Evolutionary conservation across 2,797 vertebrate genomes (phyloP), one percentile per base, ranked within the genome.

Genomic region (Lagocephalus sceleratus): DNA sequence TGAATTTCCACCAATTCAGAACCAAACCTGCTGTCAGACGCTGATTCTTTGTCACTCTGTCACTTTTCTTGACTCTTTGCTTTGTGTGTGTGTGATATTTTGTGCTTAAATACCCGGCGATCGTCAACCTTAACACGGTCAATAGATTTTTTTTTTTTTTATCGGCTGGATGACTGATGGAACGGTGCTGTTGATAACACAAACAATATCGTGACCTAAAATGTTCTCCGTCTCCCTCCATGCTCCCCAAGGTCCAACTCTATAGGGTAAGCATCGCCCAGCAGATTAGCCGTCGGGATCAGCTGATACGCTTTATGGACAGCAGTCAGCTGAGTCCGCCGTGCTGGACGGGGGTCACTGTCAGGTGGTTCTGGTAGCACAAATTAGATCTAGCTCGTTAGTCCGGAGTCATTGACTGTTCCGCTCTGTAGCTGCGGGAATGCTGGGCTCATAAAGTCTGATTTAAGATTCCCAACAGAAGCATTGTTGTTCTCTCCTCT

Each of bases 181-280:
- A 35, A 35, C 14, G 32, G 32, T 12, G 32, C 32, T 35, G 12
- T 14, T 14, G 32, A 35, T 14, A 35, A 35, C 32, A 7, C 7
- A 35, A 35, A 35, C 26, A 29, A 29, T 12, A 12, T 14, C 39
- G 21, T 45, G 15, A 64, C 55, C 51, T 59, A 52, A 41, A 49
- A 15, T 80, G 58, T 71, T 64, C 71, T 78, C 40, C 32, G 1
- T 84, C 66, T 71, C 51, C 63, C 73, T 47, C 25, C 83, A 57
- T 86, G 90, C 92, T 84, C 84, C 85, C 76, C 63, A 89, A 99
- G 96, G 81, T 94, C 94, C 5, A 92, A 94, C 85, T 96, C 96
- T 19, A 92, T 98, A 74, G 82, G 96, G 96, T 99, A 98, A 98
- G 96, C 79, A 32, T 39, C 19, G 7, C 62, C 53, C 67, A 25